These are phyloP conservation scores for Antedon mediterranea DNA, from an alignment of 53 echinoderm and acorn worm genomes.

Conservation along the genomic window DNA sequence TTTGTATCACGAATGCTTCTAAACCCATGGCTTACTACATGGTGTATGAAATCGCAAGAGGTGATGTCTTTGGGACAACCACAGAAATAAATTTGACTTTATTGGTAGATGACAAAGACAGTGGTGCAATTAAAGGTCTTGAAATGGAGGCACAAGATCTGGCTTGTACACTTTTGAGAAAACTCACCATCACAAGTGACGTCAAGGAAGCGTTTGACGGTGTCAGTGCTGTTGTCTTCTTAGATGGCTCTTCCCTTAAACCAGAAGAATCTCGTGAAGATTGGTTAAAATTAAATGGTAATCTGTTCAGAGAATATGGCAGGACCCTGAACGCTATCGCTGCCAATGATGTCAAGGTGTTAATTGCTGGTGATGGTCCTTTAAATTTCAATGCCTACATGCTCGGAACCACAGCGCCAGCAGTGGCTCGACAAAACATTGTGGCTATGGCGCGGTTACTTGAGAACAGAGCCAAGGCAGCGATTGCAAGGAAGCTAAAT, in stretches of 20 bases:
- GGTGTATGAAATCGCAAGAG: constrained; percentile 70
- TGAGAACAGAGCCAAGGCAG: constrained; percentile 80
- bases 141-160: constrained; percentile 71
- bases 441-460: constrained; percentile 57
- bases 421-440: constrained; percentile 67
- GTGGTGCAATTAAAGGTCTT: constrained; percentile 35
- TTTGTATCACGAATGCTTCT: constrained; percentile 84
- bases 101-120: constrained; percentile 32
- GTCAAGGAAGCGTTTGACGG: constrained; percentile 46
- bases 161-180: constrained; percentile 63
- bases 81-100: constrained; percentile 56
- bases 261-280: constrained; percentile 34
- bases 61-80: constrained; percentile 58
- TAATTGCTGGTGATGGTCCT: constrained; percentile 74
- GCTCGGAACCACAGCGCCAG: constrained; percentile 52
- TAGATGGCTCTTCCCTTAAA: constrained; percentile 42
- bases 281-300: constrained; percentile 32
- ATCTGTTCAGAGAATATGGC: constrained; percentile 51
- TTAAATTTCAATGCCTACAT: constrained; percentile 76
- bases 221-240: constrained; percentile 50
- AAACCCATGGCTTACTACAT: constrained; percentile 67
- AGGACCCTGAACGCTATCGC: constrained; percentile 44
- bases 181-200: constrained; percentile 46
- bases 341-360: constrained; percentile 44
- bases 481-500: constrained; percentile 60